Percentiles rank a stretch among this genome's conserved stretches.
phyloP scores from a whole-genome alignment of 2,797 vertebrate genomes.

The Chelidonichthys spinosus region DNA sequence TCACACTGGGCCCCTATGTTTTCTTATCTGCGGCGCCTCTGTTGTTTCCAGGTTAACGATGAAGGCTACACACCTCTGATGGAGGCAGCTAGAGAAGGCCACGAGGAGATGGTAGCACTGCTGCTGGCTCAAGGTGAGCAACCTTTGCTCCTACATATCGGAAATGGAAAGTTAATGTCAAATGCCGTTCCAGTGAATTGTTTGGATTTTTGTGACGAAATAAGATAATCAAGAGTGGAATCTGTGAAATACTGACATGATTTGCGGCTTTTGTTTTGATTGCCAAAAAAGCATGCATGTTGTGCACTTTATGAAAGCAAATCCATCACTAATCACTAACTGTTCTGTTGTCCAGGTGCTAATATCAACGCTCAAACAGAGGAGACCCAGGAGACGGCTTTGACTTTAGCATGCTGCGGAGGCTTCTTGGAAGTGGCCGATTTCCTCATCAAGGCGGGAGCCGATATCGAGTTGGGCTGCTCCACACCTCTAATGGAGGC shows the following conservation, averaged over 20 bases:
- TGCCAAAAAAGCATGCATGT: not conserved
- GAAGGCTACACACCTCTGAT: conserved; percentile 99
- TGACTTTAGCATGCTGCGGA: conserved; percentile 97
- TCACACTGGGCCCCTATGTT: conserved; percentile 3
- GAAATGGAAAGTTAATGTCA: conserved; percentile 2
- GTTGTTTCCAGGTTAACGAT: conserved; percentile 90
- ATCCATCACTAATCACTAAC: not conserved
- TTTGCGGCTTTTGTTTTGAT: not conserved
- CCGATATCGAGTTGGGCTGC: conserved; percentile 97
- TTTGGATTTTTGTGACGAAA: not conserved
- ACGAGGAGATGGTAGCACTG: conserved; percentile 98
- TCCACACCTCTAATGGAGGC: conserved; percentile 99
- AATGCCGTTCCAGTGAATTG: not conserved
- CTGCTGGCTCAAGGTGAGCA: conserved; percentile 94
- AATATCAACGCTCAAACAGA: conserved; percentile 99
- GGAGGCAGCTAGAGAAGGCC: conserved; percentile 98
- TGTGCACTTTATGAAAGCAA: not conserved
- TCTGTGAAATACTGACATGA: not conserved
- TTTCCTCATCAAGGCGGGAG: conserved; percentile 98
- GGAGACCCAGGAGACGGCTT: conserved; percentile 97
- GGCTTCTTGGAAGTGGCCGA: conserved; percentile 99
- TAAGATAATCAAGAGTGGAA: not conserved
- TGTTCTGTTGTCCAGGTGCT: conserved; percentile 84
- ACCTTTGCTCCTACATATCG: not conserved
- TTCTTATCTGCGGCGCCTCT: conserved; percentile 23